phyloP scores from a whole-genome alignment of 2,888 invertebrate genomes.

The Rhogogaster chlorosoma region DNA sequence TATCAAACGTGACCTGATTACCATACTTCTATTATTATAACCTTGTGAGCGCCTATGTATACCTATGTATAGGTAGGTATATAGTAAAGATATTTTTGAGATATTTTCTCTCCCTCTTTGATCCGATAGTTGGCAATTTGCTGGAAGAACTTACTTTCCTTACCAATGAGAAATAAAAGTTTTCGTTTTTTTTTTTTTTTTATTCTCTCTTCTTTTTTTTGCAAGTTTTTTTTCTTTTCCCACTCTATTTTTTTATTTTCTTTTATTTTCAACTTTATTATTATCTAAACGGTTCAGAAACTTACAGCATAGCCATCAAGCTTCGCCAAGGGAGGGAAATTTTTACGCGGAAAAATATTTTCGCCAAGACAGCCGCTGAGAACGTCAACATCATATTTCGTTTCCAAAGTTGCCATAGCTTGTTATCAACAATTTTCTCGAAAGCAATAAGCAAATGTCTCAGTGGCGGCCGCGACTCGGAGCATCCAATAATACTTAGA shows the following conservation, averaged over 20 bases:
- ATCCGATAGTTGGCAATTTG: not conserved
- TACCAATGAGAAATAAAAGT: not conserved
- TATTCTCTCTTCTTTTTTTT: constrained; percentile 19
- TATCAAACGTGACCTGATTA: constrained; percentile 10
- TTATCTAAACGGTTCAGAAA: constrained; percentile 9
- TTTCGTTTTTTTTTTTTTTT: not conserved
- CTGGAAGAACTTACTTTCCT: not conserved
- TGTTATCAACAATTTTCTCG: constrained; percentile 46
- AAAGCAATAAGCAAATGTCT: constrained; percentile 45
- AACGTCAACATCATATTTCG: constrained; percentile 48
- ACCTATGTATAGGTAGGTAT: not conserved
- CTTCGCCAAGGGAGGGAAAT: constrained; percentile 1
- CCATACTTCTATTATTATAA: not conserved
- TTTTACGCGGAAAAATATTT: constrained; percentile 28
- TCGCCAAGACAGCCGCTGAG: constrained; percentile 15
- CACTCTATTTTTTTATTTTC: not conserved
- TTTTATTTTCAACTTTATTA: not conserved
- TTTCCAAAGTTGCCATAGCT: not conserved
- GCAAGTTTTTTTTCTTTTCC: not conserved
- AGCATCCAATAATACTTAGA: constrained; percentile 47
- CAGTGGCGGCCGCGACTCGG: not conserved
- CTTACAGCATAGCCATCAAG: constrained; percentile 12
- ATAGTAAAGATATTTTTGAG: not conserved
- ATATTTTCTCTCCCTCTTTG: not conserved
- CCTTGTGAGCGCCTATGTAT: not conserved